Percentiles rank a stretch among this genome's conserved stretches.
Conservation (phyloP, 30 jellyfish, hydroid and myxozoan species). For the Cassiopea xamachana region DNA sequence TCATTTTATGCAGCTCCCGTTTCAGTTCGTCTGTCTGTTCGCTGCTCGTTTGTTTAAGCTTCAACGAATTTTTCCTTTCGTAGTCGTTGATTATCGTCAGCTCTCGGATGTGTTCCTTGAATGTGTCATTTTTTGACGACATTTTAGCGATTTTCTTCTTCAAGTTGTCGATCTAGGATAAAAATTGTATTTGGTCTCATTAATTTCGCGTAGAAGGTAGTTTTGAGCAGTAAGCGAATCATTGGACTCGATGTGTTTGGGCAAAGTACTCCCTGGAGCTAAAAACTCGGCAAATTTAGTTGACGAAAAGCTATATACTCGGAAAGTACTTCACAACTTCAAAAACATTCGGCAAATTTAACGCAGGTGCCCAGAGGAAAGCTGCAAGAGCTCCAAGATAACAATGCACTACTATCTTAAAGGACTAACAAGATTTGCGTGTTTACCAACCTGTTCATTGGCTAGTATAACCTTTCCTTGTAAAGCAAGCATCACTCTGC, state of each 20-base stretch:
- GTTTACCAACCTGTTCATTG: conserved; percentile 54
- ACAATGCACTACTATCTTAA: too few relatives aligned
- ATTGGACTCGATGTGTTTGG: too few relatives aligned
- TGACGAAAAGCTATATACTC: too few relatives aligned
- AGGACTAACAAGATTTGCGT: too few relatives aligned
- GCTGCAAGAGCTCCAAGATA: too few relatives aligned
- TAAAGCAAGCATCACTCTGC: conserved; percentile 67
- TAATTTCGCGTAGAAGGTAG: too few relatives aligned
- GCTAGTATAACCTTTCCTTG: conserved; percentile 73
- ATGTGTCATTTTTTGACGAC: conserved; percentile 62
- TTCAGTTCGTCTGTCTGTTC: conserved; percentile 78
- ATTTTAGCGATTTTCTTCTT: conserved; percentile 50
- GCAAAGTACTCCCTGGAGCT: too few relatives aligned
- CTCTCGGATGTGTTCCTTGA: conserved; percentile 74
- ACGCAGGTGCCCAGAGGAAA: too few relatives aligned
- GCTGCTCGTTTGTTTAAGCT: conserved; percentile 57
- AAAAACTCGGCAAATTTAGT: too few relatives aligned
- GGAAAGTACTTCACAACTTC: too few relatives aligned
- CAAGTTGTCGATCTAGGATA: conserved; percentile 48
- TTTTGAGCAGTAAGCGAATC: too few relatives aligned
- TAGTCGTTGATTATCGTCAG: conserved; percentile 81
- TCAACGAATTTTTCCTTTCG: conserved; percentile 78
- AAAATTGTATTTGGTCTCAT: neutral
- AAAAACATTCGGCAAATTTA: too few relatives aligned
- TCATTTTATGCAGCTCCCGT: conserved; percentile 65